Conservation (phyloP, 2,797 vertebrate genomes). For the Anguilla obscura region DNA sequence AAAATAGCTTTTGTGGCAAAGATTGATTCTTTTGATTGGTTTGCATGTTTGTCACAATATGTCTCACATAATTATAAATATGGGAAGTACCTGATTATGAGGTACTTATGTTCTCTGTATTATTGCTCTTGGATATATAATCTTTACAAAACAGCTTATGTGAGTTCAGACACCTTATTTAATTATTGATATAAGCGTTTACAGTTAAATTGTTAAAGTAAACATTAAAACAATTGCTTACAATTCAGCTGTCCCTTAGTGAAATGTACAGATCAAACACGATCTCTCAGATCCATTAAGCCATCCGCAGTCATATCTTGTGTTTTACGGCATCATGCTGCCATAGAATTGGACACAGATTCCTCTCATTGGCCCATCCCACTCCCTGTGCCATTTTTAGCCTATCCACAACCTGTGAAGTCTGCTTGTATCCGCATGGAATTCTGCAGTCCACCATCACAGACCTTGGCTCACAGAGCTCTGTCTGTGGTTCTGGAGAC, state of each 20-base stretch:
- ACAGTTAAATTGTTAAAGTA: not conserved
- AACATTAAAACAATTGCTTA: not conserved
- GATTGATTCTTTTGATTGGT: not conserved
- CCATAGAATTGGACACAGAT: not conserved
- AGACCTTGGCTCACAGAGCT: not conserved
- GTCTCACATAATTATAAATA: not conserved
- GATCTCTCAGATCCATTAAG: not conserved
- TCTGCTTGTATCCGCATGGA: not conserved
- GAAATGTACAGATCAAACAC: not conserved
- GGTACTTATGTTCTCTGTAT: not conserved
- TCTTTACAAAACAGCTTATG: not conserved
- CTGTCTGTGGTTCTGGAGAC: slow-evolving; percentile 19
- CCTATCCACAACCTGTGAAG: not conserved
- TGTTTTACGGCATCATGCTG: not conserved
- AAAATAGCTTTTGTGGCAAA: not conserved
- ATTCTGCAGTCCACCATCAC: not conserved
- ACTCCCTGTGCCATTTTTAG: not conserved
- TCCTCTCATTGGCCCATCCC: not conserved
- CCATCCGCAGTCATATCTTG: not conserved
- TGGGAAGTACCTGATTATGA: not conserved
- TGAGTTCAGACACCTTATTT: not conserved
- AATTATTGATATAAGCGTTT: not conserved
- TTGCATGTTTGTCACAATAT: not conserved
- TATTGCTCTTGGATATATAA: not conserved
- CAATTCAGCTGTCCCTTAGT: not conserved